A percentile compares a stretch with the other conserved stretches of the same genome.
Conservation (phyloP, 2,797 vertebrate species). For the Glossophaga mutica region DNA sequence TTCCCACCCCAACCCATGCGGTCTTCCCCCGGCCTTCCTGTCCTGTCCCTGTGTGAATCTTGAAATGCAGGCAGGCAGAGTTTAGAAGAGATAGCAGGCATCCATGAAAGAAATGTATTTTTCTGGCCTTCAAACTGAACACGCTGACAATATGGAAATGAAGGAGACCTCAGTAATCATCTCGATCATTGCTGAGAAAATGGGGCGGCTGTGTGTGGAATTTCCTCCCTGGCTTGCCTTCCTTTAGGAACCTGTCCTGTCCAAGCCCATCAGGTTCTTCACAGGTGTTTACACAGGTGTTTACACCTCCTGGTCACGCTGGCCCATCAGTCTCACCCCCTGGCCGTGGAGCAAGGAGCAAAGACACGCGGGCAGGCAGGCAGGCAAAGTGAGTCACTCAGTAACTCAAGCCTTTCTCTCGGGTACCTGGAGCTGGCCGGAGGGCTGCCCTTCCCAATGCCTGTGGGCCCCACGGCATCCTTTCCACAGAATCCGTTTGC, state of each 20-base stretch:
- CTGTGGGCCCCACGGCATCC: not conserved
- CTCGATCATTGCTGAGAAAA: not conserved
- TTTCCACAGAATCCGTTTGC: not conserved
- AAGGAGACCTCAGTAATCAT: not conserved
- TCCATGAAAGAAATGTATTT: not conserved
- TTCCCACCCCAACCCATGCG: not conserved
- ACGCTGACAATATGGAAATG: not conserved
- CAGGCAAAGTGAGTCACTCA: not conserved
- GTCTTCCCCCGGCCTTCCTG: not conserved
- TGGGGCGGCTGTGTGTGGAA: not conserved
- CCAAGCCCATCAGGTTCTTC: not conserved
- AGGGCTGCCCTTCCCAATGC: not conserved
- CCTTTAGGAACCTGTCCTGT: not conserved
- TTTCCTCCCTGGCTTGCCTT: not conserved
- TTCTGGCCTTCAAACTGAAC: not conserved
- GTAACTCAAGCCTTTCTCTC: not conserved
- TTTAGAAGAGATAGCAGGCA: not conserved
- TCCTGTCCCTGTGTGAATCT: not conserved
- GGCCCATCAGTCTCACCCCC: not conserved
- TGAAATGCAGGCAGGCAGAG: constrained; percentile 26
- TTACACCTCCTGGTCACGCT: not conserved
- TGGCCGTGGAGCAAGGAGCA: not conserved
- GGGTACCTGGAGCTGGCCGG: not conserved
- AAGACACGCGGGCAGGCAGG: not conserved
- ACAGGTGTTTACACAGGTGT: not conserved